Evolutionary conservation across 2,888 invertebrate species (phyloP), one percentile per base, ranked within the genome.

Genomic region (Drosophila monieri): DNA sequence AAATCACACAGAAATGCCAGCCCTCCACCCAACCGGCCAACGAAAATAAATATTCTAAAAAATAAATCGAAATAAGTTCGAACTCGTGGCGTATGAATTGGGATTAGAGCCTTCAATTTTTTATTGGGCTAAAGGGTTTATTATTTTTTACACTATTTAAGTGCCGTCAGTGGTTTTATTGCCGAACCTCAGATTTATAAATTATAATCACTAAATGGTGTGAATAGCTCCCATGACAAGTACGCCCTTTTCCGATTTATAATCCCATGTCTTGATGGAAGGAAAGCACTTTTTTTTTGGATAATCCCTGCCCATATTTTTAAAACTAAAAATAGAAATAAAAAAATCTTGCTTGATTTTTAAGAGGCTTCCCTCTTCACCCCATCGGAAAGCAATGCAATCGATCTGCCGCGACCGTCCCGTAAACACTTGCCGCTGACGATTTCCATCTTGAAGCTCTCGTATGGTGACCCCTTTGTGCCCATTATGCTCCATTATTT

Each of bases 1-100:
- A 84, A 85, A 80, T 84, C 84, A 74, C 87, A 87, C 56, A 69
- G 78, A 74, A 72, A 78, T 72, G 59, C 49, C 67, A 55, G 56
- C 10, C 35, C 52, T 41, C 41, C 37, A 4, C 3, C 21, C 21
- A 23, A 23, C 15, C 15, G 39, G 21, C 56, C 43, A 70, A 18
- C 41, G 18, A 30, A 53, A 48, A 65, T 66, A 65, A 43, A 66
- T 65, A 66, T 52, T 52, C 37, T 30, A 23, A 64, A 64, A 43
- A 67, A 64, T 47, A 14, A 30, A 43, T 66, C 41, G 21, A 67
- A 57, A 67, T 48, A 39, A 48, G 49, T 35, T 21, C 15, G 47
- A 65, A 53, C 39, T 9, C 9, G 27, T 27, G 43, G 15, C 8
- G 1, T 15, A 27, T 6, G 25, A 12, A 15, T 47, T n/a, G n/a